A percentile compares a stretch with the other conserved stretches of the same genome.
Evolutionary conservation across 2,113 vertebrate species (phyloP).

Genomic region (Triplophysa siluroides): DNA sequence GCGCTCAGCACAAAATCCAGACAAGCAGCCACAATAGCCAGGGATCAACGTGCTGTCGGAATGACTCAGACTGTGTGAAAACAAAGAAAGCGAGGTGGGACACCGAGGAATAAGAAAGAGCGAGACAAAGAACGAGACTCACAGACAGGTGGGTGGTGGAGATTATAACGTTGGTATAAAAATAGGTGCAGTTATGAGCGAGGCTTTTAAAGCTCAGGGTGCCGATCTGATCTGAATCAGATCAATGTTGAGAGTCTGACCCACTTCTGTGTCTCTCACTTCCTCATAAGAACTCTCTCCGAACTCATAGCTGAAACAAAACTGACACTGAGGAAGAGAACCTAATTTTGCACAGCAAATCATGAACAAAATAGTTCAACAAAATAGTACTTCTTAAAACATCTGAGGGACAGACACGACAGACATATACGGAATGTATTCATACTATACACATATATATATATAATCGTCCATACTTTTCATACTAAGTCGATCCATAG

Average conservation of each 20-base stretch:
- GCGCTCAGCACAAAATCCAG: slow-evolving; percentile 8
- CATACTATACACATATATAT: too few species aligned
- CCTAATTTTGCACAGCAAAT: background rate
- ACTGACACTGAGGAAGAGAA: background rate
- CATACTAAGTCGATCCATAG: too few species aligned
- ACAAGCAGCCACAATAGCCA: slow-evolving; percentile 22
- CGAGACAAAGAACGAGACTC: background rate
- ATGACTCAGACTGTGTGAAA: slow-evolving; percentile 4
- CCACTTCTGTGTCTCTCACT: slow-evolving; percentile 29
- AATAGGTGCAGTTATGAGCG: background rate
- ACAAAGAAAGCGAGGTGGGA: background rate
- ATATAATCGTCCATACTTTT: too few species aligned
- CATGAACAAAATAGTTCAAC: background rate
- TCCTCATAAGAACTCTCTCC: background rate
- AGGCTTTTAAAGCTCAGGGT: slow-evolving; percentile 1
- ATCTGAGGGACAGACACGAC: background rate
- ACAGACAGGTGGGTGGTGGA: background rate
- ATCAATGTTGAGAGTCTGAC: slow-evolving; percentile 8
- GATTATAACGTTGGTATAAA: background rate
- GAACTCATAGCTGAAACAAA: background rate
- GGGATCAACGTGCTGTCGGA: slow-evolving; percentile 15
- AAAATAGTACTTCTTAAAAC: background rate
- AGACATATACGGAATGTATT: too few species aligned
- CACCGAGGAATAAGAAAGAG: background rate
- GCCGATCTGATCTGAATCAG: background rate